Evolutionary conservation across 2,113 vertebrate genomes (phyloP).

Genomic region (Macroglossus sobrinus): DNA sequence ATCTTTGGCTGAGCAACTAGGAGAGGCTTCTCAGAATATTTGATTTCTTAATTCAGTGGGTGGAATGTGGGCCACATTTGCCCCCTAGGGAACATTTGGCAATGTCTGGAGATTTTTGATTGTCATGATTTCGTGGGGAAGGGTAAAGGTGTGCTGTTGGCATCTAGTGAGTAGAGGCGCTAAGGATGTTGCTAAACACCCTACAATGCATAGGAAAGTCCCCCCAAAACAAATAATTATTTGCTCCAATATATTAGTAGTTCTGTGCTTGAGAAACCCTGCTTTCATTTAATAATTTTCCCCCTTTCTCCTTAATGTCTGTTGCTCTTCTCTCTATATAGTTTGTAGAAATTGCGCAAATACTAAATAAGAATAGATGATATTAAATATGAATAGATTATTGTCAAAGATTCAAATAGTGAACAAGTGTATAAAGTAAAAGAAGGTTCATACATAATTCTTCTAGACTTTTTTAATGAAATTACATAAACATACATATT

Average conservation of each 20-base stretch:
- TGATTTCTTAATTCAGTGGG: neutral
- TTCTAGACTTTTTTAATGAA: neutral
- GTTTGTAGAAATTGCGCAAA: neutral
- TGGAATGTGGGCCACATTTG: neutral
- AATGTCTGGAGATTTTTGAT: neutral
- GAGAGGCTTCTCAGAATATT: neutral
- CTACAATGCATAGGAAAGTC: neutral
- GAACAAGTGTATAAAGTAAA: neutral
- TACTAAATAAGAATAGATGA: neutral
- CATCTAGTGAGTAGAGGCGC: neutral
- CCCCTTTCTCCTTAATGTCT: neutral
- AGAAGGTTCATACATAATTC: neutral
- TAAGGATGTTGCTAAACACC: neutral
- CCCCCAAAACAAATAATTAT: neutral
- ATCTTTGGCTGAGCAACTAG: neutral
- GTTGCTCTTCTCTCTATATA: neutral
- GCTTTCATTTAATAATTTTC: neutral
- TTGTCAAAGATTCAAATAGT: neutral
- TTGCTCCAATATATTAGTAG: neutral
- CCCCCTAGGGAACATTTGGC: neutral
- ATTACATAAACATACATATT: neutral
- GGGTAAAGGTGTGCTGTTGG: neutral
- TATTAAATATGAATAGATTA: neutral
- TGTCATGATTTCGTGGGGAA: neutral
- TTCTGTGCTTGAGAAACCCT: neutral